Evolutionary conservation across 2,797 vertebrate species (phyloP), one percentile per base, ranked within the genome.

Genomic region (Tinamus major): DNA sequence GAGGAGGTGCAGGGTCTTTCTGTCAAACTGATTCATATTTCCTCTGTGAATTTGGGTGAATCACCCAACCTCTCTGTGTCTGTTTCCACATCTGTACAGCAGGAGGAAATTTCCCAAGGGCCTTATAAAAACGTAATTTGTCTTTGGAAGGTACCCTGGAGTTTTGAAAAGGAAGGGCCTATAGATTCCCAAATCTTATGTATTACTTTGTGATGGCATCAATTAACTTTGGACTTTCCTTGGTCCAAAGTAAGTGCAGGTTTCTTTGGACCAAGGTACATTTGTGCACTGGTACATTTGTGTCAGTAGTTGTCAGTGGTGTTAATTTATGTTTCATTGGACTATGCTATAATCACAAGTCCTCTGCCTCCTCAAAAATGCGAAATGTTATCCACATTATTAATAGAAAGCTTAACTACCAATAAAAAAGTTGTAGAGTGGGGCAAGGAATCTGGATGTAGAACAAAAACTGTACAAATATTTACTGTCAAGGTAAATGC

Each of bases 21-120:
- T 81, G 62, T 92, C 24, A 81, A 42, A 90, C 44, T 84, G 79
- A 83, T 49, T 92, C 53, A 39, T 48, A 23, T 79, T 79, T 96
- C 76, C 69, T 85, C 4, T 49, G 44, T 85, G 68, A 77, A 51
- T 87, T 80, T 58, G 18, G 23, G 55, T 1, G 0, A 89, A 77
- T 90, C 72, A 37, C 29, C 55, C 81, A 56, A 79, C 55, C 84
- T 46, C 39, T 69, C 23, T 11, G 3, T 85, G 79, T 62, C 76
- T 89, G 23, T 83, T 94, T 96, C 69, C 72, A 93, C 82, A 87
- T 95, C 69, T 92, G 86, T 89, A 69, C 8, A 56, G 58, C 84
- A 92, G 81, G 33, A 89, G 17, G 64, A 85, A 79, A 85, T 87
- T 90, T 94, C 84, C 67, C 81, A 49, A 39, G 33, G 53, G 75